Conservation (phyloP, 2,113 vertebrate species). For the Halcyon senegalensis region DNA sequence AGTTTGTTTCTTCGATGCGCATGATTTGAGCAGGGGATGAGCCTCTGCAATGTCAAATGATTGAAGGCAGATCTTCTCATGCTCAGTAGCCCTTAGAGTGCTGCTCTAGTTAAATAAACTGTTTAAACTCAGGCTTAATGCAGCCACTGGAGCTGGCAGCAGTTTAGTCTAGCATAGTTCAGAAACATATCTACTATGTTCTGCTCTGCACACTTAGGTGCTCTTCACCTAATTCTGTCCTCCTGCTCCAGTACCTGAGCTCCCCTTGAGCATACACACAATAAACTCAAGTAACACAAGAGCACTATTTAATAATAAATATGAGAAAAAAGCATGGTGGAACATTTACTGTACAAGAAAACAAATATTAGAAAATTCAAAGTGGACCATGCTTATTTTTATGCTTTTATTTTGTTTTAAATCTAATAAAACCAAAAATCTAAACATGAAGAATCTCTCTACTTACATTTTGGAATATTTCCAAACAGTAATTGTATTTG, state of each 20-base stretch:
- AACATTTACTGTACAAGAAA: not conserved
- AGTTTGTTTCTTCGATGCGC: not conserved
- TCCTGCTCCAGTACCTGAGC: not conserved
- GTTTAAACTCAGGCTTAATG: not conserved
- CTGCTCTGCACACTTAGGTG: accelerated
- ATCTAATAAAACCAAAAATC: not conserved
- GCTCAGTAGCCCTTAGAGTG: not conserved
- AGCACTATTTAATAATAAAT: not conserved
- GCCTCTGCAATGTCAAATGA: not conserved
- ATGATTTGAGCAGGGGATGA: not conserved
- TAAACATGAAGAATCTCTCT: not conserved
- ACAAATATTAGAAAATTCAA: not conserved
- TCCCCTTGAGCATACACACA: not conserved
- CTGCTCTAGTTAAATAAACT: not conserved
- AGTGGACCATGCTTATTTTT: not conserved
- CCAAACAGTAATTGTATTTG: not conserved
- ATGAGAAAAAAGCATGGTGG: not conserved
- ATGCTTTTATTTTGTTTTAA: not conserved
- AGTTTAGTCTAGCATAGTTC: not conserved
- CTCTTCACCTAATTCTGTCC: not conserved
- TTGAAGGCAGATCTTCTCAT: not conserved
- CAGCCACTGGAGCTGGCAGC: accelerated
- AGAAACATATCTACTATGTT: not conserved
- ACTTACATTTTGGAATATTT: not conserved
- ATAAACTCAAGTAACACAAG: not conserved